Conservation (phyloP, 2,797 vertebrate genomes). For the Hippocampus kuda region DNA sequence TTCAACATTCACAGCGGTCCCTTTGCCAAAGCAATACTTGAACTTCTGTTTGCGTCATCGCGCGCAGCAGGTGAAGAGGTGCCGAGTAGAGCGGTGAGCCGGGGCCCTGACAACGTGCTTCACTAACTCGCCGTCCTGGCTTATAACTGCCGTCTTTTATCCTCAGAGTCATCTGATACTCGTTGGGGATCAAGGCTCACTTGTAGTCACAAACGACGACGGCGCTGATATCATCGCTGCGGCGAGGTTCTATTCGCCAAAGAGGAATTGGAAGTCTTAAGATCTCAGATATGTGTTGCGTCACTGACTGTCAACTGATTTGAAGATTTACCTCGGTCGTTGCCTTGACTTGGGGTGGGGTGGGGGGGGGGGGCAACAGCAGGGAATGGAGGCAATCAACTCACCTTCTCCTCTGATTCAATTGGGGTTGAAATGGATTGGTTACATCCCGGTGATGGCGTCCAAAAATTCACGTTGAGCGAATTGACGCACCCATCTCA, state of each 20-base stretch:
- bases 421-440: too few relatives aligned
- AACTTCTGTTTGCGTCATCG: slow-evolving; percentile 13
- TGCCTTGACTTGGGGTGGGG: too few relatives aligned
- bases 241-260: background rate
- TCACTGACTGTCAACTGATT: background rate
- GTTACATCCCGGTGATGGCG: too few relatives aligned
- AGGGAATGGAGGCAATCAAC: too few relatives aligned
- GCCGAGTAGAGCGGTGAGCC: too few relatives aligned
- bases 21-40: slow-evolving; percentile 12
- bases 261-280: background rate
- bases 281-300: too few relatives aligned
- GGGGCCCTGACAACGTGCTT: too few relatives aligned
- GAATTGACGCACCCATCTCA: background rate
- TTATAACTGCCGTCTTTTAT: background rate
- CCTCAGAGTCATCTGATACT: background rate
- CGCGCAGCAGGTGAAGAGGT: background rate
- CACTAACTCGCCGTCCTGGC: background rate
- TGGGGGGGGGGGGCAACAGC: too few relatives aligned
- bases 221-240: background rate
- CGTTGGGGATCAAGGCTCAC: background rate
- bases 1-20: slow-evolving; percentile 3
- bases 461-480: background rate
- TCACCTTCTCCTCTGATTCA: too few relatives aligned
- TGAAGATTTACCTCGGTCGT: background rate
- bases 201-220: background rate